Percentiles rank a stretch among this genome's conserved stretches.
Evolutionary conservation across 1,140 invertebrate species (phyloP).

Genomic region (Calliphora vicina): DNA sequence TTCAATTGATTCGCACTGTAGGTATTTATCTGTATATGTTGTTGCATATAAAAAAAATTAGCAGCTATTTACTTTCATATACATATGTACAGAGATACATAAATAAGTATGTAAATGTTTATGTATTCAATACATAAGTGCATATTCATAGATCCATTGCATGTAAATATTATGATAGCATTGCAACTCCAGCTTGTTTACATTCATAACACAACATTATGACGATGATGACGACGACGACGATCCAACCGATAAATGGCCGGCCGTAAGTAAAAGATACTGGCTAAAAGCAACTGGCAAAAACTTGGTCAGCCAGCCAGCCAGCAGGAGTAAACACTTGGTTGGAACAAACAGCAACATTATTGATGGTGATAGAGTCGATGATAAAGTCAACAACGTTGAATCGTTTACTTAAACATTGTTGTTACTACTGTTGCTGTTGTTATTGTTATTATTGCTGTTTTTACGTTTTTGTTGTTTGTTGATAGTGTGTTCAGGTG

Average conservation of each 20-base stretch:
- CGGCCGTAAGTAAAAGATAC: neutral
- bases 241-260: neutral
- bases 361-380: neutral
- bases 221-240: slow-evolving; percentile 2
- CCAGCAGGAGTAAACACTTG: neutral
- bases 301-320: neutral
- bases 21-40: too few relatives aligned
- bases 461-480: neutral
- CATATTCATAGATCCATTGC: neutral
- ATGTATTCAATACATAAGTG: too few relatives aligned
- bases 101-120: neutral
- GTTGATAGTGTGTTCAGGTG: neutral
- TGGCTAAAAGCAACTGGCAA: neutral
- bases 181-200: too few relatives aligned
- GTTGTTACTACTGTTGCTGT: neutral
- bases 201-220: neutral
- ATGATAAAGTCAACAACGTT: neutral
- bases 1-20: too few relatives aligned
- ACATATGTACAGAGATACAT: neutral
- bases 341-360: neutral
- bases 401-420: neutral
- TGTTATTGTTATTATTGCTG: neutral
- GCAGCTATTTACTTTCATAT: too few relatives aligned
- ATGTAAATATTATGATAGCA: neutral
- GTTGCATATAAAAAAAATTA: too few relatives aligned